Evolutionary conservation across 2,797 vertebrate genomes (phyloP), one percentile per base, ranked within the genome.

Genomic region (Pangasius mekongensis): DNA sequence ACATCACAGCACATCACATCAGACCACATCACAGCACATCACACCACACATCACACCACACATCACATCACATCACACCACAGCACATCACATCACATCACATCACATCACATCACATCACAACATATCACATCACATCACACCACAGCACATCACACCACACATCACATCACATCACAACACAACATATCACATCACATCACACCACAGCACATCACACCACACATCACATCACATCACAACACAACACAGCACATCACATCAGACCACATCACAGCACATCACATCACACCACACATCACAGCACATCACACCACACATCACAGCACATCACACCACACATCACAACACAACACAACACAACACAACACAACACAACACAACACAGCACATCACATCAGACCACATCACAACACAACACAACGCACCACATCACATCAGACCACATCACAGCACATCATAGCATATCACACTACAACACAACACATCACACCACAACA

Each of bases 91-190:
- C 18, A 71, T 0, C 18, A 20, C 22, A 36, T 1, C 14, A 18
- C 6, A 30, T 0, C 27, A 64, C n/a, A 66, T 1, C 5, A 69
- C 14, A 6, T 1, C 2, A 6, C 33, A 18, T 1, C 67, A 71
- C 33, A 36, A 0, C 7, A 20, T 33, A 20, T 0, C 33, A 6
- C 14, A 2, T 0, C 14, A 20, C 16, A 71, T 0, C 3, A 8
- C 16, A 16, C 0, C 16, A 36, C 67, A 6, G 0, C 16, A 69
- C 16, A 5, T 1, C 16, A 7, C 30, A 69, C n/a, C n/a, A 0
- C 33, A 71, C 33, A 4, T 0, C n/a, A 30, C 13, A 69, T 0
- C 30, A 36, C n/a, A 39, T 0, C 30, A 71, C 6, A 39, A 33
- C 2, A 7, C 33, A 0, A 0, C 67, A 18, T 16, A 71, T 0